Evolutionary conservation across 2,888 invertebrate species (phyloP), one percentile per base, ranked within the genome.

Genomic region (Apamea monoglypha): DNA sequence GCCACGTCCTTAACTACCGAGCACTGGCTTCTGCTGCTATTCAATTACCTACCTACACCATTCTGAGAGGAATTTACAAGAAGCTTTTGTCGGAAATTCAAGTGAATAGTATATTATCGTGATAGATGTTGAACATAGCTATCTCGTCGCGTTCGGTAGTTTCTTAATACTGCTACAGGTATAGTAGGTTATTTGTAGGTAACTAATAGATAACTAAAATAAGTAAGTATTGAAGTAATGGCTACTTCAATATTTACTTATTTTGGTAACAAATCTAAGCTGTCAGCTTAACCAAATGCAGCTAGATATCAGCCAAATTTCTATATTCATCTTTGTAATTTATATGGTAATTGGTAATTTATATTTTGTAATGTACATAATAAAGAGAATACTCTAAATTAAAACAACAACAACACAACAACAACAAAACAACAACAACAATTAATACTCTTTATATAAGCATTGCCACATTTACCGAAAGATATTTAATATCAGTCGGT

Each of bases 1-100:
- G 92, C 95, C 94, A 91, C 94, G 94, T 93, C 94, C 95, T 94
- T 93, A 94, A 94, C 95, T 93, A 90, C 93, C 92, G 91, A 92
- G 92, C 92, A 91, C 93, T 92, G 91, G 92, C 94, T 92, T 93
- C 93, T 92, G 92, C 94, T 92, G 91, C 94, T 95, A 95, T 96
- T 96, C 95, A 96, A 96, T 96, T 96, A 96, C 94, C 93, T 92
- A 93, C 82, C 85, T 87, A 88, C 83, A 81, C 59, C 92, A 91
- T 87, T 91, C 91, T 90, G 88, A 90, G 91, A 92, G 91, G 93
- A 94, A 94, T 93, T 93, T 92, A 93, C 92, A 94, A 94, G 93
- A 93, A 92, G 92, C 88, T 88, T 93, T 92, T 91, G 90, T 93
- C 92, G 90, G 85, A 88, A 91, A 92, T 92, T 91, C 78, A 59